Evolutionary conservation across 37 sponge, comb jelly and placozoan genomes (phyloP).

Genomic region (Agelas oroides): DNA sequence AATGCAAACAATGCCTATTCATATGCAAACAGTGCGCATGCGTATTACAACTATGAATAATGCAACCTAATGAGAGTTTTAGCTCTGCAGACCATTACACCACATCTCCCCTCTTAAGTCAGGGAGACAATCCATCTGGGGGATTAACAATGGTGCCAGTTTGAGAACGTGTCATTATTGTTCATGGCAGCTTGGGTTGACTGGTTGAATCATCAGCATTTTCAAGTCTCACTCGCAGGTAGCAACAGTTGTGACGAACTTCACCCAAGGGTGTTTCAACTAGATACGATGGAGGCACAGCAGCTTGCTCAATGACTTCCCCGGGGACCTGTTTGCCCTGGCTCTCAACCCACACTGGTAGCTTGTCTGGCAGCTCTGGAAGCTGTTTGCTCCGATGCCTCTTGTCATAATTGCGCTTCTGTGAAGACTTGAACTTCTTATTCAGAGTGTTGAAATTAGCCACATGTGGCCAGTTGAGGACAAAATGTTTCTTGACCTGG

Average conservation of each 20-base stretch:
- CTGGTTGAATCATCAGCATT: too few species aligned
- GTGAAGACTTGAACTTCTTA: neutral
- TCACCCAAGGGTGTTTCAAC: neutral
- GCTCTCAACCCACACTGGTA: conserved; percentile 6
- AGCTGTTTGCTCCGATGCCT: neutral
- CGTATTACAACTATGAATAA: too few species aligned
- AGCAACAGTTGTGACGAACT: neutral
- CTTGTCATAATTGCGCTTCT: conserved; percentile 37
- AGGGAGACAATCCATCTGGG: too few species aligned
- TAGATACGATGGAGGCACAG: neutral
- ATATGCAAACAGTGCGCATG: too few species aligned
- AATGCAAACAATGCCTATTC: too few species aligned
- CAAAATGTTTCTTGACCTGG: neutral
- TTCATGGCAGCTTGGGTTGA: too few species aligned
- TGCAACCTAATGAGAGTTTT: too few species aligned
- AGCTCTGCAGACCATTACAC: too few species aligned
- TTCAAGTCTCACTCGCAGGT: too few species aligned
- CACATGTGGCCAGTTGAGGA: conserved; percentile 46
- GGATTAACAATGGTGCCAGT: too few species aligned
- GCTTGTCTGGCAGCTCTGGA: neutral
- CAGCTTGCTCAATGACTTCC: neutral
- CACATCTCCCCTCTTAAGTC: too few species aligned
- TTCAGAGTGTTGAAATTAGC: neutral
- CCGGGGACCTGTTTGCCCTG: neutral
- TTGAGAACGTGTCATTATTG: too few species aligned